Conservation (phyloP, 2,113 vertebrate genomes). For the Formicarius rufipectus region DNA sequence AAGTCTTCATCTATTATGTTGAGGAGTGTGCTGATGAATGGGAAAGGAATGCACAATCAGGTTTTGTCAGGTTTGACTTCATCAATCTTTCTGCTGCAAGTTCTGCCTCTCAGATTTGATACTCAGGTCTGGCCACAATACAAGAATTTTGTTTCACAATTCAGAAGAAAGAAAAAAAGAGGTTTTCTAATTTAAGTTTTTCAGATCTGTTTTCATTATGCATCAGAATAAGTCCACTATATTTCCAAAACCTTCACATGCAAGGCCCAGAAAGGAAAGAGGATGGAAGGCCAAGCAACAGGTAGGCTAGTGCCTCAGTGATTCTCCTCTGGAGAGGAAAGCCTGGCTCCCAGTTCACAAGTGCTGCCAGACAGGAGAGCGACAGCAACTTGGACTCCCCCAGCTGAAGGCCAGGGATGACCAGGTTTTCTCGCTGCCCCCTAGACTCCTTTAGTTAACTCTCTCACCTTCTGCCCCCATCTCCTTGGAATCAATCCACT, state of each 20-base stretch:
- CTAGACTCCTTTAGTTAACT: not conserved
- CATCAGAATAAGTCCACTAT: not conserved
- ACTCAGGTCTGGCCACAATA: not conserved
- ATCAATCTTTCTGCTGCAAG: slow-evolving; percentile 40
- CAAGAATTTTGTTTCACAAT: slow-evolving; percentile 20
- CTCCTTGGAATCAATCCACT: slow-evolving; percentile 14
- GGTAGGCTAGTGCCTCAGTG: not conserved
- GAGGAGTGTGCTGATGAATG: not conserved
- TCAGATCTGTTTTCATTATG: not conserved
- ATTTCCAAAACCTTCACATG: not conserved
- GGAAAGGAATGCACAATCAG: slow-evolving; percentile 52
- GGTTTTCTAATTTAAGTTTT: not conserved
- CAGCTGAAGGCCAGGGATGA: not conserved
- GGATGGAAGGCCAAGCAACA: not conserved
- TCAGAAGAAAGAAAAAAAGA: not conserved
- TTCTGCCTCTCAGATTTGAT: slow-evolving; percentile 39
- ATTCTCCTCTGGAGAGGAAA: not conserved
- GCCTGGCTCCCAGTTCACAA: not conserved
- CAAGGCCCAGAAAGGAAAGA: not conserved
- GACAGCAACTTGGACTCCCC: not conserved
- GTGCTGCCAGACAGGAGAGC: not conserved
- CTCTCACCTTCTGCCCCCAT: not conserved
- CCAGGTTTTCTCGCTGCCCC: not conserved
- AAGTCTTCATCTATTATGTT: slow-evolving; percentile 32
- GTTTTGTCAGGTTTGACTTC: slow-evolving; percentile 48